Conservation (phyloP, 1,140 invertebrate genomes). For the Helicoverpa armigera region DNA sequence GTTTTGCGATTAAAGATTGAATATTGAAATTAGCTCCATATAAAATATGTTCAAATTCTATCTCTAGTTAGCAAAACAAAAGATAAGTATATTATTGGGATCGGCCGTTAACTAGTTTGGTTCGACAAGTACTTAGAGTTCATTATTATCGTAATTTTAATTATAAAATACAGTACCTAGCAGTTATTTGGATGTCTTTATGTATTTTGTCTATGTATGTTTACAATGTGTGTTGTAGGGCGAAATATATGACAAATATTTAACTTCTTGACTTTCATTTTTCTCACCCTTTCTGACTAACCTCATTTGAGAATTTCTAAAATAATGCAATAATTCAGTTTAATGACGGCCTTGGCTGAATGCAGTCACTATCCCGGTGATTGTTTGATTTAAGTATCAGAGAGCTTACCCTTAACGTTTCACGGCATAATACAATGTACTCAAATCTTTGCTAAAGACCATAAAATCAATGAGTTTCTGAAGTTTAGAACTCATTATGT, state of each 20-base stretch:
- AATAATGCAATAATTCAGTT: too few relatives aligned
- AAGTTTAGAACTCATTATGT: conserved; percentile 29
- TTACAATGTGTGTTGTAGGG: conserved; percentile 42
- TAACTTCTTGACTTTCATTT: conserved; percentile 18
- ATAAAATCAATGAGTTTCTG: conserved; percentile 25
- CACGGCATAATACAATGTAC: background rate
- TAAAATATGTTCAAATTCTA: too few relatives aligned
- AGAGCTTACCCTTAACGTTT: too few relatives aligned
- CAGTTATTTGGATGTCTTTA: conserved; percentile 36
- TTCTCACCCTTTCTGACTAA: background rate
- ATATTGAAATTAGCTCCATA: too few relatives aligned
- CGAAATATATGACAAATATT: conserved; percentile 45
- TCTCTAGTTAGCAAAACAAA: too few relatives aligned
- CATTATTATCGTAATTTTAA: background rate
- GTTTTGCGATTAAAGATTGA: too few relatives aligned
- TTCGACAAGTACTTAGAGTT: conserved; percentile 17
- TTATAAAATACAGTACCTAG: conserved; percentile 23
- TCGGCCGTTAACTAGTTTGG: too few relatives aligned
- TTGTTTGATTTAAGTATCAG: too few relatives aligned
- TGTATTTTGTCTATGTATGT: conserved; percentile 49
- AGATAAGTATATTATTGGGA: too few relatives aligned
- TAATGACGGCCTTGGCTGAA: too few relatives aligned
- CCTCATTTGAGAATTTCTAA: background rate
- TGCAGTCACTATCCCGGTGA: too few relatives aligned
- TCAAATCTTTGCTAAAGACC: background rate